These are phyloP conservation scores for Ifrita kowaldi DNA, from an alignment of 2,113 vertebrate genomes.

Conservation along the genomic window DNA sequence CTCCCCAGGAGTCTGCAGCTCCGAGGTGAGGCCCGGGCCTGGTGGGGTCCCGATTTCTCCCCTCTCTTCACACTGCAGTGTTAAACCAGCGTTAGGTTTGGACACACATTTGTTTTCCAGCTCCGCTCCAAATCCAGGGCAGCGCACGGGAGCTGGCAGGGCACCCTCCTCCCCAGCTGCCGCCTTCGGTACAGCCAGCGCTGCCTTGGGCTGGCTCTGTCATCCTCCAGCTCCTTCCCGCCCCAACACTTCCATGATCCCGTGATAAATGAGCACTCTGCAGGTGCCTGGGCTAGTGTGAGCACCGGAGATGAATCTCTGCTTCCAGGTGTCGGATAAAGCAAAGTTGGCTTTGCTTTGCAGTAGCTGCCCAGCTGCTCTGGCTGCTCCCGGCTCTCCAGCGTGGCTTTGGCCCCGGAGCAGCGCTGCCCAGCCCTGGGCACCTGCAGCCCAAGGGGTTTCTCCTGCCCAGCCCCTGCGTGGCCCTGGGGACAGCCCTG, in stretches of 20 bases:
- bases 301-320: not conserved
- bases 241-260: fast-evolving
- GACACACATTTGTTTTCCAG: fast-evolving
- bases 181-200: fast-evolving
- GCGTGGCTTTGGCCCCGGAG: fast-evolving
- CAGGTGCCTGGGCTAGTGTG: not conserved
- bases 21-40: not conserved
- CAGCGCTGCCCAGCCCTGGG: not conserved
- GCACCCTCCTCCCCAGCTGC: not conserved
- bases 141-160: fast-evolving
- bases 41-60: not conserved
- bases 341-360: not conserved
- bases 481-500: not conserved
- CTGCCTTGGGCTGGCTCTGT: not conserved
- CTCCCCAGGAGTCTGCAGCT: not conserved
- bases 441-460: not conserved
- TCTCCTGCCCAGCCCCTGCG: not conserved
- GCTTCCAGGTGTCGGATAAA: not conserved
- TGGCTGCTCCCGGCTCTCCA: fast-evolving
- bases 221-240: not conserved
- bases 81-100: not conserved
- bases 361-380: fast-evolving
- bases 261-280: fast-evolving
- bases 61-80: fast-evolving
- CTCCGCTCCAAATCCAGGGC: fast-evolving